Conservation (phyloP, 2,797 vertebrate species). For the Hyperoplus immaculatus region DNA sequence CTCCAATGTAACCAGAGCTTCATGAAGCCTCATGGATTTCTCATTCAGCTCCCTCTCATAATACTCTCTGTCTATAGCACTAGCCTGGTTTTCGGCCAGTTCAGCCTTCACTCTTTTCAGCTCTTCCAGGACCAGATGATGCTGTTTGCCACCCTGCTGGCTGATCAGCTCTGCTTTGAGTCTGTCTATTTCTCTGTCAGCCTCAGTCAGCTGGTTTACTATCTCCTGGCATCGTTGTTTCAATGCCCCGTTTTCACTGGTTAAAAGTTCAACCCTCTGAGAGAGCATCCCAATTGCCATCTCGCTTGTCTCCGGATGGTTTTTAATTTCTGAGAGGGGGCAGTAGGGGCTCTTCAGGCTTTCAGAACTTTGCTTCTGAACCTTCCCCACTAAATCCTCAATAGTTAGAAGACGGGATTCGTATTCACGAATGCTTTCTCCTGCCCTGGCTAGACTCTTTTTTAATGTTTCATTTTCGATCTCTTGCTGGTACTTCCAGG, state of each 20-base stretch:
- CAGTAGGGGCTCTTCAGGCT: slow-evolving; percentile 65
- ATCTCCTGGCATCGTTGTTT: slow-evolving; percentile 88
- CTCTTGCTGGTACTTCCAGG: slow-evolving; percentile 84
- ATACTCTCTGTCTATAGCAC: slow-evolving; percentile 78
- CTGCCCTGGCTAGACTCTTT: slow-evolving; percentile 82
- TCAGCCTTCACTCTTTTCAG: slow-evolving; percentile 77
- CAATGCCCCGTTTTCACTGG: slow-evolving; percentile 82
- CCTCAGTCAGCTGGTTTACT: slow-evolving; percentile 88
- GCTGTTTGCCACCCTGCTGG: slow-evolving; percentile 77
- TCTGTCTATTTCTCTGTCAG: slow-evolving; percentile 87
- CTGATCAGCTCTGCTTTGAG: slow-evolving; percentile 83
- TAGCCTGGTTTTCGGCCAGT: slow-evolving; percentile 79
- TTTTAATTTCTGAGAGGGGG: slow-evolving; percentile 75
- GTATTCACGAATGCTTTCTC: slow-evolving; percentile 84
- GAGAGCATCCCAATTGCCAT: slow-evolving; percentile 73
- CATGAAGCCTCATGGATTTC: slow-evolving; percentile 85
- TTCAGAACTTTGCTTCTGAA: slow-evolving; percentile 80
- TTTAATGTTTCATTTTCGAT: slow-evolving; percentile 83
- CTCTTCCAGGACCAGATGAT: slow-evolving; percentile 77
- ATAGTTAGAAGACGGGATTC: slow-evolving; percentile 84
- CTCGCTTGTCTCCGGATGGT: slow-evolving; percentile 74
- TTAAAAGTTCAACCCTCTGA: slow-evolving; percentile 84
- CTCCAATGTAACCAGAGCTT: slow-evolving; percentile 85
- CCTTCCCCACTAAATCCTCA: slow-evolving; percentile 84
- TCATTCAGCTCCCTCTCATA: slow-evolving; percentile 85